These are phyloP conservation scores for Eucera pruinosa DNA, from an alignment of 2,888 invertebrate genomes.

Conservation along the genomic window DNA sequence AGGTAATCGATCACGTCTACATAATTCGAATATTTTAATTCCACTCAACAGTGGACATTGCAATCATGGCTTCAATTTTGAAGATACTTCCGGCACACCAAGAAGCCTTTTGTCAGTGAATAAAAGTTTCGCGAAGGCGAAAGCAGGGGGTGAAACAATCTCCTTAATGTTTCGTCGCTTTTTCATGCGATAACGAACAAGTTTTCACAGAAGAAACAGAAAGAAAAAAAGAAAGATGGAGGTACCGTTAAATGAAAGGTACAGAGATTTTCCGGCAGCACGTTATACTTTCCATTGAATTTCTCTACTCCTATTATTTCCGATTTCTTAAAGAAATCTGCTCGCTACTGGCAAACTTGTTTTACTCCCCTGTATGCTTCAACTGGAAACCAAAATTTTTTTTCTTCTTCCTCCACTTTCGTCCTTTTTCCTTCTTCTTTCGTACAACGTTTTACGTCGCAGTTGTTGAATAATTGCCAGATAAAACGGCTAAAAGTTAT, in stretches of 20 bases:
- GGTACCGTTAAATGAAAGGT: slow-evolving; percentile 39
- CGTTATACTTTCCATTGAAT: slow-evolving; percentile 27
- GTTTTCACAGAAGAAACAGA: slow-evolving; percentile 1
- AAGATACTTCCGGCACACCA: not conserved
- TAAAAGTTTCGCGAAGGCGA: slow-evolving; percentile 20
- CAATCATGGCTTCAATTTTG: not conserved
- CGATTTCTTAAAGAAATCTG: slow-evolving; percentile 41
- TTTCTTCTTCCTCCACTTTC: too few relatives aligned
- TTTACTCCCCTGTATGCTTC: not conserved
- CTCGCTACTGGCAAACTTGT: slow-evolving; percentile 7
- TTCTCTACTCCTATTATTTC: slow-evolving; percentile 29
- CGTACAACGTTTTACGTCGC: not conserved
- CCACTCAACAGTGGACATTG: not conserved
- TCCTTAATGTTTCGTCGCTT: slow-evolving; percentile 33
- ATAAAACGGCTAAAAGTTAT: slow-evolving; percentile 27
- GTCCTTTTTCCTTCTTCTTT: too few relatives aligned
- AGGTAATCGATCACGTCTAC: not conserved
- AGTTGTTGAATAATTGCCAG: slow-evolving; percentile 23
- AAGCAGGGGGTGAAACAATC: slow-evolving; percentile 13
- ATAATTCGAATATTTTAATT: not conserved
- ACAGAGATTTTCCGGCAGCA: slow-evolving; percentile 33
- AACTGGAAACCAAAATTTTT: not conserved
- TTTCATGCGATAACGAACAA: slow-evolving; percentile 37
- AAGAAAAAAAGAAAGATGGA: not conserved
- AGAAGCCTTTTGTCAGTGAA: slow-evolving; percentile 5